Percentiles rank a stretch among this genome's conserved stretches.
phyloP scores from a whole-genome alignment of 2,888 invertebrate species.

The Parnassius glacialis region DNA sequence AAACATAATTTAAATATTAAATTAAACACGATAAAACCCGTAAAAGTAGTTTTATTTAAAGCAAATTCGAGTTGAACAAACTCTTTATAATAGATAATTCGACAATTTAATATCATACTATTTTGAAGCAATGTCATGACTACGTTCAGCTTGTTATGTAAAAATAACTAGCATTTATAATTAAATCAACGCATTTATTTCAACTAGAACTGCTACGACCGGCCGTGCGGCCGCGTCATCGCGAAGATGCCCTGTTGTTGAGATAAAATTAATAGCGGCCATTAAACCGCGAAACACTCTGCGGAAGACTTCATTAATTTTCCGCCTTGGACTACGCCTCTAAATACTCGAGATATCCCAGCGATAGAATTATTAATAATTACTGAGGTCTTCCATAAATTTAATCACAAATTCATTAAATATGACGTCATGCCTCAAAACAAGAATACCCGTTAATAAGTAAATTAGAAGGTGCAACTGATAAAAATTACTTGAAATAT shows the following conservation, averaged over 20 bases:
- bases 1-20: no score
- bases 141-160: constrained; percentile 11
- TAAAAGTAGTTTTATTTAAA: no score
- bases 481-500: background rate
- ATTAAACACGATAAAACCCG: no score
- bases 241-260: constrained; percentile 56
- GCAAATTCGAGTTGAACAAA: constrained; percentile 34
- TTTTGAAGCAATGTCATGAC: constrained; percentile 4
- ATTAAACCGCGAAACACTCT: constrained; percentile 74
- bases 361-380: constrained; percentile 75
- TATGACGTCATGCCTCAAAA: background rate
- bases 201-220: constrained; percentile 37
- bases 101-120: background rate
- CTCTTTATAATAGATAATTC: background rate
- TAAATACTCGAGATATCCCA: constrained; percentile 61
- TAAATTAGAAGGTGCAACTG: background rate
- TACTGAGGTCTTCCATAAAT: constrained; percentile 38
- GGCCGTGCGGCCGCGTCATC: constrained; percentile 33
- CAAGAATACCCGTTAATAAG: no score
- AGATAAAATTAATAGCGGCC: constrained; percentile 76
- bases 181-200: constrained; percentile 44
- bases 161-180: constrained; percentile 29
- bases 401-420: constrained; percentile 6
- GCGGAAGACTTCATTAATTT: constrained; percentile 78
- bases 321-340: constrained; percentile 66